These are phyloP conservation scores for Aphelocoma coerulescens DNA, from an alignment of 2,113 vertebrate species.

Conservation along the genomic window DNA sequence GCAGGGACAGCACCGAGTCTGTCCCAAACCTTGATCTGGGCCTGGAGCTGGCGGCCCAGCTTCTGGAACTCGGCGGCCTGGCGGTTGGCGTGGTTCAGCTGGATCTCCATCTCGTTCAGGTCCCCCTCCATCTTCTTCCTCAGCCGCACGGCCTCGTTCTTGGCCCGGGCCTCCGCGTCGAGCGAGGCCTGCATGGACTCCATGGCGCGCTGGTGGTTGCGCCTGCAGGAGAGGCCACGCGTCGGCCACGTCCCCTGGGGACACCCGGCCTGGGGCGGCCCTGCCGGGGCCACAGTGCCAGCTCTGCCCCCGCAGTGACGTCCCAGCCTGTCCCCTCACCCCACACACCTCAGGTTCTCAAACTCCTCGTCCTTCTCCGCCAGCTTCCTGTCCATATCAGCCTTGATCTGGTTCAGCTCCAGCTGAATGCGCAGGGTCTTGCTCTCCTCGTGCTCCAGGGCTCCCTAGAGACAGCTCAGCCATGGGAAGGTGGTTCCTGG, in stretches of 20 bases:
- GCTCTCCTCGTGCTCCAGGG: slow-evolving; percentile 92
- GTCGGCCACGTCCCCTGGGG: rapidly evolving
- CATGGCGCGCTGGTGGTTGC: slow-evolving; percentile 86
- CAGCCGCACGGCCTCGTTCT: slow-evolving; percentile 86
- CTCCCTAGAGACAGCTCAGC: slow-evolving; percentile 70
- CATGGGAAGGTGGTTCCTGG: neutral
- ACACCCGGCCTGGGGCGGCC: neutral
- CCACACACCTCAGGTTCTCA: slow-evolving; percentile 83
- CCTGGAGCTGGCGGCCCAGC: slow-evolving; percentile 81
- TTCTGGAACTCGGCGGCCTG: slow-evolving; percentile 86
- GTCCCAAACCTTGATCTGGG: slow-evolving; percentile 83
- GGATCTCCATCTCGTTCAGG: slow-evolving; percentile 92
- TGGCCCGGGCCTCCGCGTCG: slow-evolving; percentile 85
- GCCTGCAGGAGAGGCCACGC: slow-evolving; percentile 34
- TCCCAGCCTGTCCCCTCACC: neutral
- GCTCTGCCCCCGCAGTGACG: rapidly evolving
- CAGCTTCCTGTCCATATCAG: slow-evolving; percentile 88
- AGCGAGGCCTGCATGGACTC: slow-evolving; percentile 90
- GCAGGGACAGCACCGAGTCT: neutral
- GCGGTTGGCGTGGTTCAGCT: slow-evolving; percentile 87
- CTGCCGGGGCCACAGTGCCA: rapidly evolving
- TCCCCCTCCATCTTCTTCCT: slow-evolving; percentile 96
- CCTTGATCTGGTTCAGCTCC: slow-evolving; percentile 90
- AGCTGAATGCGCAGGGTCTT: slow-evolving; percentile 90
- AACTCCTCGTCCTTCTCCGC: slow-evolving; percentile 91